Evolutionary conservation across 2,888 invertebrate species (phyloP), one percentile per base, ranked within the genome.

Genomic region (Drosophila engyochracea): DNA sequence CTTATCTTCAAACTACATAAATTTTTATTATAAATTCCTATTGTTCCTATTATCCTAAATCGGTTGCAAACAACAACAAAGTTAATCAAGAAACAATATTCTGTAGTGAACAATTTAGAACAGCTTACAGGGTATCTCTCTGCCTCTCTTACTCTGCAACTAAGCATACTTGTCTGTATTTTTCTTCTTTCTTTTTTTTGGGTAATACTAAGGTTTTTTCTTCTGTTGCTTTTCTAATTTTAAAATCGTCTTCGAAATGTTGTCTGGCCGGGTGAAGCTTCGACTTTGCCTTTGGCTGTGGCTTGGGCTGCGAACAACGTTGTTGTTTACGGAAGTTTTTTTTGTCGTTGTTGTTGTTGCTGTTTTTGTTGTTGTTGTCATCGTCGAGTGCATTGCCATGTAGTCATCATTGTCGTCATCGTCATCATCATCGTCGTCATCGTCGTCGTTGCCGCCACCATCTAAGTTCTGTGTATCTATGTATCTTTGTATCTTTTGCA

Each of bases 241-340:
- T 87, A 88, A 86, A 89, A 88, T 89, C 83, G 83, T 85, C 82
- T 83, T 86, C 78, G 71, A 82, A 82, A 82, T 76, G 81, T 83
- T 85, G 83, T 79, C 83, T 83, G 78, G 80, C 71, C 71, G 73
- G 68, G 67, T 53, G 44, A 62, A 64, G 79, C 73, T 79, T 72
- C 39, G 75, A 60, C 67, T 80, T 72, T 70, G 81, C 69, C 75
- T 69, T 69, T 70, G 73, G 67, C 74, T 76, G 73, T 71, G 31
- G 49, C 51, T 65, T 44, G 37, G 63, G 47, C 51, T 63, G 52
- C 59, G 47, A 70, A 54, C 69, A 49, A 49, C 65, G 75, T 84
- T 87, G 76, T 84, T 87, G 89, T 87, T 86, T 89, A 89, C 89
- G 87, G 87, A 88, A 89, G 86, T 88, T 87, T 85, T 81, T 74